These are phyloP conservation scores for Henricia sp. DNA, from an alignment of 53 echinoderm and acorn worm genomes.

Conservation along the genomic window DNA sequence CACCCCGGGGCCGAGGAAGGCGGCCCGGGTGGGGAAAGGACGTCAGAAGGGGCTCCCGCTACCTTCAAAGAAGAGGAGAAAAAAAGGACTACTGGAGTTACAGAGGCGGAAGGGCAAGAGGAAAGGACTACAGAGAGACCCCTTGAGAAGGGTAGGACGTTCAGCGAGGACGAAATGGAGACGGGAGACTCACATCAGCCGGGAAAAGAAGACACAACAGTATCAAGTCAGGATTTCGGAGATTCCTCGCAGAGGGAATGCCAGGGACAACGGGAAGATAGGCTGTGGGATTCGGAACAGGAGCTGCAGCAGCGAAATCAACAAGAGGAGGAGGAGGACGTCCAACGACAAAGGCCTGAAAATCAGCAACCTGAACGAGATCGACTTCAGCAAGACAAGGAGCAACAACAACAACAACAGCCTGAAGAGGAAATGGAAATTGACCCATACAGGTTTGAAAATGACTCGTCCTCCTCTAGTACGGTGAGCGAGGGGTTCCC, in stretches of 20 bases:
- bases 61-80: constrained; percentile 21
- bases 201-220: background rate
- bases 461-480: constrained; percentile 13
- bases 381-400: background rate
- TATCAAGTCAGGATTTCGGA: background rate
- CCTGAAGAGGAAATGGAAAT: constrained; percentile 30
- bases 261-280: too few relatives aligned
- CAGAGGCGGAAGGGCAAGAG: background rate
- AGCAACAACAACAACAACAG: background rate
- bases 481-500: constrained; percentile 5
- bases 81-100: background rate
- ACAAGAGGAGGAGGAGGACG: background rate
- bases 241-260: constrained; percentile 9
- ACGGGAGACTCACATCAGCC: background rate
- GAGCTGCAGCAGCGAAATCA: too few relatives aligned
- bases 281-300: too few relatives aligned
- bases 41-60: constrained; percentile 36
- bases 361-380: background rate
- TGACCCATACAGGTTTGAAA: constrained; percentile 22
- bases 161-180: constrained; percentile 39
- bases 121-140: constrained; percentile 41
- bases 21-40: constrained; percentile 48
- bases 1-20: constrained; percentile 24
- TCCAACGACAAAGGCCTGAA: background rate
- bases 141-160: constrained; percentile 37